Conservation (phyloP, 2,888 invertebrate species). For the Yponomeuta evonymella region DNA sequence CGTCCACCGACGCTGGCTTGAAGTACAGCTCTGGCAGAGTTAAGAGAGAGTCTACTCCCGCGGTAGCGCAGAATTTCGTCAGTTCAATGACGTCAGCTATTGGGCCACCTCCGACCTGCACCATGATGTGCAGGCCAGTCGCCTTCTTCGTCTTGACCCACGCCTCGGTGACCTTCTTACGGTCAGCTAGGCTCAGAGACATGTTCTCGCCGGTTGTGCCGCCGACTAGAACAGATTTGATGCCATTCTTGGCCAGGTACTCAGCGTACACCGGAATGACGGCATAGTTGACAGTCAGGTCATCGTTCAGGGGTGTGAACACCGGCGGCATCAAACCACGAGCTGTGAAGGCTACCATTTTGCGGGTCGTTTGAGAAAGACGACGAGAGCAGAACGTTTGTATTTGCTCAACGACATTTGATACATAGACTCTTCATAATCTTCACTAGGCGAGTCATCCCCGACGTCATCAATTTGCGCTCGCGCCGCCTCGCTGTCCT, state of each 20-base stretch:
- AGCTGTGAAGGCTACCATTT: slow-evolving; percentile 66
- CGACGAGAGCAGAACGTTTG: too few species aligned
- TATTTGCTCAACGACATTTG: too few species aligned
- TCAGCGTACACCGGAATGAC: slow-evolving; percentile 79
- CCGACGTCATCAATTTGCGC: too few species aligned
- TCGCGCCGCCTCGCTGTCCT: too few species aligned
- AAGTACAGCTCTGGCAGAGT: slow-evolving; percentile 87
- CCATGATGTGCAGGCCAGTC: slow-evolving; percentile 80
- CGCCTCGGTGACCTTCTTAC: slow-evolving; percentile 81
- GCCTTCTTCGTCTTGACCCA: slow-evolving; percentile 79
- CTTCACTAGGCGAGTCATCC: too few species aligned
- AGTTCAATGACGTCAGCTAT: slow-evolving; percentile 82
- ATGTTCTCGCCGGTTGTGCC: slow-evolving; percentile 90
- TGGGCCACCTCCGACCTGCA: slow-evolving; percentile 85
- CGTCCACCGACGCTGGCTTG: slow-evolving; percentile 77
- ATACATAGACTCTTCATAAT: too few species aligned
- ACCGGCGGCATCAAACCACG: slow-evolving; percentile 83
- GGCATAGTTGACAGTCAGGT: slow-evolving; percentile 69
- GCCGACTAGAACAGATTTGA: slow-evolving; percentile 84
- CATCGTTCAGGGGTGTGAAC: slow-evolving; percentile 80
- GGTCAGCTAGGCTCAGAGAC: slow-evolving; percentile 80
- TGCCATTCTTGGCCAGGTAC: slow-evolving; percentile 75
- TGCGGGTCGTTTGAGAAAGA: too few species aligned
- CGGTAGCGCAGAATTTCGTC: slow-evolving; percentile 80
- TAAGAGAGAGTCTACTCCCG: slow-evolving; percentile 81